Evolutionary conservation across 2,113 vertebrate species (phyloP), one percentile per base, ranked within the genome.

Genomic region (Tragelaphus buxtoni): DNA sequence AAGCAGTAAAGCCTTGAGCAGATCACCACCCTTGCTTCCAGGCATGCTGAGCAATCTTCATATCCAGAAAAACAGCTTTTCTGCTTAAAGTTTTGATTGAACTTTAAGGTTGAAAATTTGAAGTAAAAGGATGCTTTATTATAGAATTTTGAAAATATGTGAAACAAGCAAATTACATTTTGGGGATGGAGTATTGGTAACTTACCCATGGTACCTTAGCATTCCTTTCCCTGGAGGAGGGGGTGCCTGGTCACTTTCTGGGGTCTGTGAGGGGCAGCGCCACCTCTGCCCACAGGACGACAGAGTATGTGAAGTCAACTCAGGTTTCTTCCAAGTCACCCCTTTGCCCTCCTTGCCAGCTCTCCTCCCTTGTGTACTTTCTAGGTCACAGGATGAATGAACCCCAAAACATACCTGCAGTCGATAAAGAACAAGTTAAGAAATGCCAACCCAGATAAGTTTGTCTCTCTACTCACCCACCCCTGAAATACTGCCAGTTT

Each of bases 231-330:
- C 42, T 0, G 12, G 13, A 1, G 42, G 42, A 42, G 20, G 56
- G 28, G 51, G 35, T 22, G n/a, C 72, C 88, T 1, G n/a, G 56
- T 42, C 20, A 22, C 35, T 47, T 22, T 20, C 14, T 2, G 0
- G 9, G 2, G 42, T 47, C 39, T 45, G 1, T 24, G 77, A 72
- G 39, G 30, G 69, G 32, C 13, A 17, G 32, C 0, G 0, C 60
- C 7, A 2, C 39, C 17, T 6, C 72, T 13, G 45, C 60, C 42
- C 69, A 24, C n/a, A 5, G 30, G 17, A 9, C 16, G 11, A 0
- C 5, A 2, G 49, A 39, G 5, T 0, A 1, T 10, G 51, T 7
- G 61, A 45, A 9, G 20, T 8, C 45, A 22, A 26, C 4, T 1
- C 80, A 24, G 16, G 60, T 39, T 7, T 32, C 51, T 72, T 39